Conservation (phyloP, 2,888 invertebrate genomes). For the Melanostoma scalare region DNA sequence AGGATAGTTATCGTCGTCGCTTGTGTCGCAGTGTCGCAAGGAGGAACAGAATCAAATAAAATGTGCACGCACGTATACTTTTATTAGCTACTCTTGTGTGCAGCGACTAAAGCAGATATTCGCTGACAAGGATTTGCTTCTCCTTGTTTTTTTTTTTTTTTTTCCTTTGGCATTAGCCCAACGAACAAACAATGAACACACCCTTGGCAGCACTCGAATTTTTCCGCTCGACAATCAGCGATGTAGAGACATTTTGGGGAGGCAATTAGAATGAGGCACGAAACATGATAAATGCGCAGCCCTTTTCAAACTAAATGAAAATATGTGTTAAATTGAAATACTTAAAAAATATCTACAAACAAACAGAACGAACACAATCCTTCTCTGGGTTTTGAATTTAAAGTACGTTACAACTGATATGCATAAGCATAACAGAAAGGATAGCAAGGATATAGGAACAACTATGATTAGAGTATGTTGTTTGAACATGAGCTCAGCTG, state of each 20-base stretch:
- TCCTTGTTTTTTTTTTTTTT: background rate
- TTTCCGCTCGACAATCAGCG: slow-evolving; percentile 57
- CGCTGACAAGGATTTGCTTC: background rate
- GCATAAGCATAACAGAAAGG: too few species aligned
- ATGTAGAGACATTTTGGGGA: slow-evolving; percentile 47
- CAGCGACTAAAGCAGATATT: background rate
- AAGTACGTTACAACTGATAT: background rate
- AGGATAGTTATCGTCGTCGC: background rate
- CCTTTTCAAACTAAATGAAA: slow-evolving; percentile 37
- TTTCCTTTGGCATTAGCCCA: slow-evolving; percentile 4
- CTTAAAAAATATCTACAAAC: slow-evolving; percentile 40
- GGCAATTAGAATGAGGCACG: slow-evolving; percentile 44
- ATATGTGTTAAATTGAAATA: slow-evolving; percentile 19
- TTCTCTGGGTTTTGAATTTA: slow-evolving; percentile 56
- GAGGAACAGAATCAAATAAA: slow-evolving; percentile 39
- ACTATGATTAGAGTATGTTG: slow-evolving; percentile 12
- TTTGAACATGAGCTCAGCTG: slow-evolving; percentile 32
- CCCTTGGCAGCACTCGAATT: slow-evolving; percentile 43
- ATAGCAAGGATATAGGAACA: too few species aligned
- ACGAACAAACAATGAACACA: background rate
- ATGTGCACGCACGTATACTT: slow-evolving; percentile 49
- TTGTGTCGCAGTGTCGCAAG: background rate
- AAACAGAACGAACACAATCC: slow-evolving; percentile 37
- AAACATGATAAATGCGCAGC: slow-evolving; percentile 19
- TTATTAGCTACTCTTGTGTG: slow-evolving; percentile 62